Percentiles rank a stretch among this genome's conserved stretches.
Evolutionary conservation across 2,797 vertebrate species (phyloP).

Genomic region (Alcedo atthis): DNA sequence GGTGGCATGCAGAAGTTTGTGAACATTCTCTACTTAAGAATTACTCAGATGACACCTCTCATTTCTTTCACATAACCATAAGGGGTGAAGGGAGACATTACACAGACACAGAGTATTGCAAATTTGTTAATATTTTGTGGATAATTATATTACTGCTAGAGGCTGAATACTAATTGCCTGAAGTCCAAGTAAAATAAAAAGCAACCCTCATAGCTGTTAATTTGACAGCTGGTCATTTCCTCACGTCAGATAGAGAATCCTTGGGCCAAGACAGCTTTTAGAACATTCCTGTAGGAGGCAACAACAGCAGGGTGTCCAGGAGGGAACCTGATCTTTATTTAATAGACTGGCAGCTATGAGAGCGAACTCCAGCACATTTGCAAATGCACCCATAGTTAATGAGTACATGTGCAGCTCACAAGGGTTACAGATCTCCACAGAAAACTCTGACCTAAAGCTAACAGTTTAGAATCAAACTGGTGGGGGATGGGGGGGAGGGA

Average conservation of each 20-base stretch:
- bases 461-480: constrained; percentile 31
- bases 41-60: background rate
- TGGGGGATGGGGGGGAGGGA: background rate
- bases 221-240: constrained; percentile 26
- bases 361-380: background rate
- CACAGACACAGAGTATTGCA: background rate
- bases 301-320: background rate
- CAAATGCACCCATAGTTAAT: constrained; percentile 16
- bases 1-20: background rate
- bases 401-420: background rate
- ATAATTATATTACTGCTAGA: background rate
- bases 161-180: constrained; percentile 27
- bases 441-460: constrained; percentile 48
- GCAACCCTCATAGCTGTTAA: background rate
- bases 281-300: background rate
- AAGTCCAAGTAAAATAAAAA: constrained; percentile 41
- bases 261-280: background rate
- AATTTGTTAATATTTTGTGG: background rate
- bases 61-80: background rate
- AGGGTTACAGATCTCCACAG: background rate
- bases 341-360: background rate
- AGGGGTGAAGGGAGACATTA: background rate
- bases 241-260: background rate
- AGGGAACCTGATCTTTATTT: background rate
- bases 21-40: background rate